phyloP scores from a whole-genome alignment of 35 echinoderm and acorn worm species.

The Chiridota heheva region DNA sequence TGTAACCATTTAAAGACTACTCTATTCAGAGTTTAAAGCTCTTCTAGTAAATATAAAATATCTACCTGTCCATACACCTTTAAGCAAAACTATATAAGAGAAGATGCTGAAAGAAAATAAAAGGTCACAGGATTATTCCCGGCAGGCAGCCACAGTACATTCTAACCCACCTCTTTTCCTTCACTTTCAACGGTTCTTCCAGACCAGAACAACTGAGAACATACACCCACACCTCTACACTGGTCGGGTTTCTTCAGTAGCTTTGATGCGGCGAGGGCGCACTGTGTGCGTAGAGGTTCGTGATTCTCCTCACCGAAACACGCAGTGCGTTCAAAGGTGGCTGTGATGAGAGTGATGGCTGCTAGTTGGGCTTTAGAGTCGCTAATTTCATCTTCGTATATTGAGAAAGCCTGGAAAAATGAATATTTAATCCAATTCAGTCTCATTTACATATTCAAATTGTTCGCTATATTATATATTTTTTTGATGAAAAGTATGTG shows the following conservation, averaged over 20 bases:
- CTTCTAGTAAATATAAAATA: too few relatives aligned
- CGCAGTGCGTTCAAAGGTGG: constrained; percentile 87
- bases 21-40: too few relatives aligned
- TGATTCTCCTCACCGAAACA: constrained; percentile 98
- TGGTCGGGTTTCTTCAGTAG: constrained; percentile 98
- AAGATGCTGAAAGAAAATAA: too few relatives aligned
- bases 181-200: constrained; percentile 86
- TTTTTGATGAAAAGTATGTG: too few relatives aligned
- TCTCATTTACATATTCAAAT: too few relatives aligned
- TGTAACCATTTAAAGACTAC: too few relatives aligned
- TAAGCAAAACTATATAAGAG: too few relatives aligned
- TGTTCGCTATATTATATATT: too few relatives aligned
- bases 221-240: constrained; percentile 84
- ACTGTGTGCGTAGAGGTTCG: constrained; percentile 86
- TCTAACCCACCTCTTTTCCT: constrained; percentile 86
- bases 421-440: background rate
- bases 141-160: too few relatives aligned
- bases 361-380: constrained; percentile 97
- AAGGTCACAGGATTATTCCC: too few relatives aligned
- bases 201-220: constrained; percentile 98
- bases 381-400: constrained; percentile 93
- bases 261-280: constrained; percentile 80
- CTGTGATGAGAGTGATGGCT: constrained; percentile 93
- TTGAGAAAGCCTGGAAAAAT: constrained; percentile 70
- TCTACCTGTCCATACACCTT: too few relatives aligned